A percentile compares a stretch with the other conserved stretches of the same genome.
Conservation (phyloP, 2,888 invertebrate species). For the Watsonalla cultraria region DNA sequence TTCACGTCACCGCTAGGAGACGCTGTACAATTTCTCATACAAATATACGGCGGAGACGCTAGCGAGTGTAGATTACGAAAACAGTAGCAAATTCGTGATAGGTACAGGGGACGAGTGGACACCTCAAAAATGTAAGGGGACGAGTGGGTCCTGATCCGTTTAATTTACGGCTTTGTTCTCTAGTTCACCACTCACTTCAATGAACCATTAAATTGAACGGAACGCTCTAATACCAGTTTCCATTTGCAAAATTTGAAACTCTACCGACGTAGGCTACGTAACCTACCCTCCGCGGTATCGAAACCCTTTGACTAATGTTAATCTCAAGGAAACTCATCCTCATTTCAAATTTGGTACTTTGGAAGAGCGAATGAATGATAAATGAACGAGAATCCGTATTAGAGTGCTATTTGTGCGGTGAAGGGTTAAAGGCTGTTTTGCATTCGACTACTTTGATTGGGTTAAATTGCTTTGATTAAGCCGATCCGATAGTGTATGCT, state of each 20-base stretch:
- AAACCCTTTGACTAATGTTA: neutral
- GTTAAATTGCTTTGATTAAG: conserved; percentile 46
- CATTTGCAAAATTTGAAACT: neutral
- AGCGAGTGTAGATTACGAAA: too few relatives aligned
- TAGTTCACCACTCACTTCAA: neutral
- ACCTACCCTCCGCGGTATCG: neutral
- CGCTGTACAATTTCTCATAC: too few relatives aligned
- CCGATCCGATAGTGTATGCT: conserved; percentile 22
- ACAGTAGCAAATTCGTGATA: too few relatives aligned
- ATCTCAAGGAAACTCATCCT: conserved; percentile 9
- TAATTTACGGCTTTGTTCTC: neutral
- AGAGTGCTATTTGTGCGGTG: conserved; percentile 22
- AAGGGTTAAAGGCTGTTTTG: conserved; percentile 42
- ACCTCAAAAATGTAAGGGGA: too few relatives aligned
- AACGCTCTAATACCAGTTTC: neutral
- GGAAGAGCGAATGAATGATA: conserved; percentile 25
- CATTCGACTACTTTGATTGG: conserved; percentile 38
- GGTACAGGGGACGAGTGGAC: too few relatives aligned
- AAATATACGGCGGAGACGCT: too few relatives aligned
- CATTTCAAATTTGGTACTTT: conserved; percentile 12
- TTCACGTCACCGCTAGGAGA: too few relatives aligned
- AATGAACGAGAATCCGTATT: conserved; percentile 20
- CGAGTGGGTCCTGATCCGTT: neutral
- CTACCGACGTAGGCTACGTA: neutral
- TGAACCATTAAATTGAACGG: neutral